Evolutionary conservation across 35 echinoderm and acorn worm genomes (phyloP).

Genomic region (Diadema setosum): DNA sequence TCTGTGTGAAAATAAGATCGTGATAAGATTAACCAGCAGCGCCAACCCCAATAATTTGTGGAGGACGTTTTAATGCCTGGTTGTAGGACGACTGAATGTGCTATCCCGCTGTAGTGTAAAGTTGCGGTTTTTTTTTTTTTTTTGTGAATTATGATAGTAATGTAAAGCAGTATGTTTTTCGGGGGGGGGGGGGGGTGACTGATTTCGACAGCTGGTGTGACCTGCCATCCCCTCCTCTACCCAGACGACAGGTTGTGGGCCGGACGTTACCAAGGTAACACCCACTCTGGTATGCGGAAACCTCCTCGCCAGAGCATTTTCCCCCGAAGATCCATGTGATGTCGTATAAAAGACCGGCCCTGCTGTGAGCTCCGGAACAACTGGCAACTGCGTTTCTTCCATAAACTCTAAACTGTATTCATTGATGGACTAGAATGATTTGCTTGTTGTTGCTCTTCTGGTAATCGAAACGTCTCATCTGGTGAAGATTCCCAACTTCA

Average conservation of each 20-base stretch:
- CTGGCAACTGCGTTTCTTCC: no score
- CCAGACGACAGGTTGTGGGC: neutral
- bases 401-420: no score
- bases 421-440: no score
- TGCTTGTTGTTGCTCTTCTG: no score
- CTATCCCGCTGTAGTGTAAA: neutral
- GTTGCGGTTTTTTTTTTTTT: neutral
- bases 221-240: neutral
- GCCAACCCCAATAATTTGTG: neutral
- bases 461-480: no score
- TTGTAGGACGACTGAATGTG: neutral
- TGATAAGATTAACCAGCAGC: neutral
- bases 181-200: neutral
- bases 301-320: neutral
- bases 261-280: constrained; percentile 16
- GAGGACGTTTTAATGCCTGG: neutral
- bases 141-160: neutral
- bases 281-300: constrained; percentile 21
- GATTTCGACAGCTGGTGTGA: neutral
- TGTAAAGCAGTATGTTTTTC: no score
- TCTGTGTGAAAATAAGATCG: no score
- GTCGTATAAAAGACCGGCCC: no score
- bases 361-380: no score
- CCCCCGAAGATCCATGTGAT: no score
- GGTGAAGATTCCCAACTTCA: no score